phyloP scores from a whole-genome alignment of 53 echinoderm and acorn worm species.

The Mesocentrotus franciscanus region DNA sequence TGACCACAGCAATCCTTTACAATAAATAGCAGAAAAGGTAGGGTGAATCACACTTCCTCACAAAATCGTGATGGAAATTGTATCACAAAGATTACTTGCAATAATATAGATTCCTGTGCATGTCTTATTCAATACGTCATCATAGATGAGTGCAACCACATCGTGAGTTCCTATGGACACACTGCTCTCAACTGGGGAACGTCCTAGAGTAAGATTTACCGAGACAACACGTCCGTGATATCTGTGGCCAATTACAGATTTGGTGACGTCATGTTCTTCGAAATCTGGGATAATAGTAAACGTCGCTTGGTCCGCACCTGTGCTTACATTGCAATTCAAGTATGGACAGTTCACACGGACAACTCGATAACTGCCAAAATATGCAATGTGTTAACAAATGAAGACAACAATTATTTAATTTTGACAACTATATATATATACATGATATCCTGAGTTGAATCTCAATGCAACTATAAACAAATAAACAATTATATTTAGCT shows the following conservation, averaged over 20 bases:
- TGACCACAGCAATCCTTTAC: too few species aligned
- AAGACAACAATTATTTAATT: background rate
- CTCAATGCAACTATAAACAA: too few species aligned
- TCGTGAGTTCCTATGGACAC: constrained; percentile 27
- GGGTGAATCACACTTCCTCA: background rate
- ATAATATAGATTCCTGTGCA: constrained; percentile 5
- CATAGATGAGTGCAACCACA: background rate
- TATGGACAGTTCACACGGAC: constrained; percentile 15
- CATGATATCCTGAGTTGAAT: too few species aligned
- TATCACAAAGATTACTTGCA: background rate
- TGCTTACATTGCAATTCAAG: background rate
- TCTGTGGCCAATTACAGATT: background rate
- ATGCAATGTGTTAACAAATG: background rate
- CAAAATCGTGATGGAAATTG: background rate
- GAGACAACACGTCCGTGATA: background rate
- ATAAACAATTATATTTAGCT: too few species aligned
- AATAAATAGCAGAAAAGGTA: too few species aligned
- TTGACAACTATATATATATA: too few species aligned
- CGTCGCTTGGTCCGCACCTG: background rate
- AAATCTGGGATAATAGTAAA: background rate
- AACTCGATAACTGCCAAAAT: constrained; percentile 18
- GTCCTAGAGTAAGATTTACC: background rate
- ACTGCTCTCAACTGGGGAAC: background rate
- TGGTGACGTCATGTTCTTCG: background rate
- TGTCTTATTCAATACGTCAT: background rate